phyloP scores from a whole-genome alignment of 1,140 invertebrate species.

The Euura lappo region DNA sequence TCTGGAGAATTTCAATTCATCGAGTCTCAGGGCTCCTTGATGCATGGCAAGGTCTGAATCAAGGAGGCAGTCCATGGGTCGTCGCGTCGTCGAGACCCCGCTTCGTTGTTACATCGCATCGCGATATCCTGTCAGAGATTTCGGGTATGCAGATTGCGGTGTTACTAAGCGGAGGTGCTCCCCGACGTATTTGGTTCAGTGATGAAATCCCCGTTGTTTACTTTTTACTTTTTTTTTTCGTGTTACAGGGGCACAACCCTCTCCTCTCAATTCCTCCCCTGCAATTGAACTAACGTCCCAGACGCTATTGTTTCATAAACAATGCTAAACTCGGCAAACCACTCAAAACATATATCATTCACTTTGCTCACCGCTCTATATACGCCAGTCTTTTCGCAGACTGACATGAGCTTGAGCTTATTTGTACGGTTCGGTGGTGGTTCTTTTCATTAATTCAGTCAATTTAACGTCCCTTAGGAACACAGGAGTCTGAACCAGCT shows the following conservation, averaged over 20 bases:
- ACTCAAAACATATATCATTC: constrained; percentile 1
- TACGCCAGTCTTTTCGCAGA: no score
- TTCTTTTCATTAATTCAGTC: no score
- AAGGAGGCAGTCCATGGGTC: not conserved
- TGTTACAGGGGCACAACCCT: not conserved
- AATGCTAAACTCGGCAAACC: not conserved
- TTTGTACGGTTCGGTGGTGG: no score
- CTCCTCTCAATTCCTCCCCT: not conserved
- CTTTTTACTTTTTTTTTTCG: not conserved
- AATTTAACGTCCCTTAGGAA: no score
- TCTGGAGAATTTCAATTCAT: constrained; percentile 1
- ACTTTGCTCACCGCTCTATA: not conserved
- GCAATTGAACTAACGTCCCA: not conserved
- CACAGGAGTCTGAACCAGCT: no score
- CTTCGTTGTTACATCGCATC: not conserved
- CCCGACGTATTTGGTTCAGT: not conserved
- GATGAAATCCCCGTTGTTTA: not conserved
- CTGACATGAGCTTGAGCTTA: no score
- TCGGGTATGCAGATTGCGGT: not conserved
- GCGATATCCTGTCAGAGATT: constrained; percentile 5
- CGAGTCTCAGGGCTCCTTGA: not conserved
- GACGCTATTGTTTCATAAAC: constrained; percentile 1
- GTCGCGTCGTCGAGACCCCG: not conserved
- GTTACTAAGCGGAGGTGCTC: not conserved
- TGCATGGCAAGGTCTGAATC: no score